Conservation (phyloP, 2,888 invertebrate genomes). For the Caenorhabditis sp. region DNA sequence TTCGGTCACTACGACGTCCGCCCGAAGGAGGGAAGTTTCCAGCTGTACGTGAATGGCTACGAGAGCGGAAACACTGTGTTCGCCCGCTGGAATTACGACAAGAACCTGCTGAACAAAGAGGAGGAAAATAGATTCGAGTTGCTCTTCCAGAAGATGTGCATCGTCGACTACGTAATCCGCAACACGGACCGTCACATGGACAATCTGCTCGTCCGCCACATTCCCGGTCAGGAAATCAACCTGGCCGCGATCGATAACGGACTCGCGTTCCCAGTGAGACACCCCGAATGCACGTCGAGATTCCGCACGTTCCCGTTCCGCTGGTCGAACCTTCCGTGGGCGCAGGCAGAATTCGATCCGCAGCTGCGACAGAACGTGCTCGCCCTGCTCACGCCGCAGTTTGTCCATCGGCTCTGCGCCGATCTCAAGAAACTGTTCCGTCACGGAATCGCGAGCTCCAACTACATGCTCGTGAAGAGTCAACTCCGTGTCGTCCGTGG, state of each 20-base stretch:
- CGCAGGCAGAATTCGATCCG: slow-evolving; percentile 68
- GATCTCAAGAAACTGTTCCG: slow-evolving; percentile 86
- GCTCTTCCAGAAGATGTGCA: slow-evolving; percentile 87
- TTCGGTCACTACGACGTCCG: slow-evolving; percentile 63
- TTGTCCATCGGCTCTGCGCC: slow-evolving; percentile 67
- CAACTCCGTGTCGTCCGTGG: slow-evolving; percentile 75
- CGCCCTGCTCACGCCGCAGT: slow-evolving; percentile 66
- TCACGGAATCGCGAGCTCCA: slow-evolving; percentile 63
- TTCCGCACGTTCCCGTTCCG: slow-evolving; percentile 73
- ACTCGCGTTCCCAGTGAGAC: slow-evolving; percentile 98
- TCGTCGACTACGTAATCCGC: slow-evolving; percentile 76
- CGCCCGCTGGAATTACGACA: slow-evolving; percentile 82
- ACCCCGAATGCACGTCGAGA: slow-evolving; percentile 85
- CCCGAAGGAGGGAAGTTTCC: slow-evolving; percentile 82
- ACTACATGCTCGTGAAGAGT: slow-evolving; percentile 64
- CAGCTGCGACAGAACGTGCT: slow-evolving; percentile 63
- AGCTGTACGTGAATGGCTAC: slow-evolving; percentile 94
- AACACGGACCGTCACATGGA: slow-evolving; percentile 89
- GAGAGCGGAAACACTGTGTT: slow-evolving; percentile 98
- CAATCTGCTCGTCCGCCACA: slow-evolving; percentile 90
- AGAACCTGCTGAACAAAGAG: slow-evolving; percentile 62
- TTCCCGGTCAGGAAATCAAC: slow-evolving; percentile 82
- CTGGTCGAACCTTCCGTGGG: slow-evolving; percentile 72
- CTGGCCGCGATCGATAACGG: slow-evolving; percentile 99
- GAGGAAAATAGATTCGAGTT: slow-evolving; percentile 85